Conservation (phyloP, 2,113 vertebrate species). For the Stomatorhinus ivindoensis region DNA sequence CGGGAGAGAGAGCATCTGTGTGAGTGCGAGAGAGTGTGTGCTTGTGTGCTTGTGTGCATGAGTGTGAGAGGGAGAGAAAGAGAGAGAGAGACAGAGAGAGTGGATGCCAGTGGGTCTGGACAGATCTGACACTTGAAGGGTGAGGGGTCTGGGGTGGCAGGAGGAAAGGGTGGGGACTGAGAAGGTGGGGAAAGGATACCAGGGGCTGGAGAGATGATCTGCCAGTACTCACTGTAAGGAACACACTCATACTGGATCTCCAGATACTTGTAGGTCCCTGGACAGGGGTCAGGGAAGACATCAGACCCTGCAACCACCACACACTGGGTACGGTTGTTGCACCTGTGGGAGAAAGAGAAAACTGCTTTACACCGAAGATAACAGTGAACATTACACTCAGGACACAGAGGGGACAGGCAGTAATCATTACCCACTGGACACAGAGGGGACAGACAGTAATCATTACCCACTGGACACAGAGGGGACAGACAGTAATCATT, state of each 20-base stretch:
- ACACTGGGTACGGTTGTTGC: slow-evolving; percentile 87
- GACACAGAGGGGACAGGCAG: not conserved
- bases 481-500: not conserved
- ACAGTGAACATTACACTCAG: not conserved
- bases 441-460: not conserved
- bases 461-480: not conserved
- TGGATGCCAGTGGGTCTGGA: slow-evolving; percentile 25
- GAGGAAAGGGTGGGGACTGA: slow-evolving; percentile 20
- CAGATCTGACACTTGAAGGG: slow-evolving; percentile 34
- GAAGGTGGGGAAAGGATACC: slow-evolving; percentile 13
- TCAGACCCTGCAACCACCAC: slow-evolving; percentile 84
- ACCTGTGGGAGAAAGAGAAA: slow-evolving; percentile 52
- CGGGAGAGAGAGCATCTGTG: not conserved
- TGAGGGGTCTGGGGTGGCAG: slow-evolving; percentile 22
- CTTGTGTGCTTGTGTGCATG: slow-evolving; percentile 2
- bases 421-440: not conserved
- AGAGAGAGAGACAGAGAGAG: slow-evolving; percentile 10
- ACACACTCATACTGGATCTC: slow-evolving; percentile 94
- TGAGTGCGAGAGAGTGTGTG: slow-evolving; percentile 1
- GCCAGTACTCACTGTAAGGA: slow-evolving; percentile 85
- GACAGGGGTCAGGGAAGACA: slow-evolving; percentile 84
- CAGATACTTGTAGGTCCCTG: slow-evolving; percentile 89
- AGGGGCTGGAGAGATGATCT: slow-evolving; percentile 26
- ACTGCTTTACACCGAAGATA: not conserved
- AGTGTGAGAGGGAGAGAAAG: not conserved